These are phyloP conservation scores for Pristionchus maxplancki DNA, from an alignment of 2,888 invertebrate species.

Conservation along the genomic window DNA sequence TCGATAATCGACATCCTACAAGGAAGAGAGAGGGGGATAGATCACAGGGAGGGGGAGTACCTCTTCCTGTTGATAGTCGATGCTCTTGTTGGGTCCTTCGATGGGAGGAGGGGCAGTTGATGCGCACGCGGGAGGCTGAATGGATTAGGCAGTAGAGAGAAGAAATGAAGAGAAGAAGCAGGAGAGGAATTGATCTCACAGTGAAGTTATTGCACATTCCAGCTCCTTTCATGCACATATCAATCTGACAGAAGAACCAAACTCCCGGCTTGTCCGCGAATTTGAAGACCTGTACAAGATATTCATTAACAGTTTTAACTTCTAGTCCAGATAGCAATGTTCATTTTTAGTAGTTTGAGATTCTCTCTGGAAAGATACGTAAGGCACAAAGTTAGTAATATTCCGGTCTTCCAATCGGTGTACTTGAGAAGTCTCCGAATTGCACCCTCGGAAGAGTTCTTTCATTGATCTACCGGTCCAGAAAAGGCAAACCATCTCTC, in stretches of 20 bases:
- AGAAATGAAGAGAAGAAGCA: no score
- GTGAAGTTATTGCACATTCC: conserved; percentile 76
- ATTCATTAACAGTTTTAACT: neutral
- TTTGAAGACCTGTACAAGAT: conserved; percentile 72
- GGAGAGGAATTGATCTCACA: no score
- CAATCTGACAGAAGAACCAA: conserved; percentile 78
- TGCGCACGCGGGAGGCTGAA: conserved; percentile 59
- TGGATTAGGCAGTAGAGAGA: no score
- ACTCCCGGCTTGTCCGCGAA: conserved; percentile 78
- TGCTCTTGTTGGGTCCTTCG: neutral
- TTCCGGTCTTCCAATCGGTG: neutral
- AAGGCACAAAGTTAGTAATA: neutral
- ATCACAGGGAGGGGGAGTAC: neutral
- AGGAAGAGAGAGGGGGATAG: no score
- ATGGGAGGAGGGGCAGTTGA: conserved; percentile 52
- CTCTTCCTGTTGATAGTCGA: conserved; percentile 31
- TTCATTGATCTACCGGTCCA: conserved; percentile 5
- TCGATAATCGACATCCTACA: conserved; percentile 29
- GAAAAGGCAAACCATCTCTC: neutral
- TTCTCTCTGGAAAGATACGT: neutral
- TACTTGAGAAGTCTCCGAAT: neutral
- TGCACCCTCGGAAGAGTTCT: neutral
- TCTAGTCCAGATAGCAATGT: no score
- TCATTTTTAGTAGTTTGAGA: neutral
- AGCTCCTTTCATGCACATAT: conserved; percentile 78